Percentiles rank a stretch among this genome's conserved stretches.
These are phyloP conservation scores for Triplophysa yarkandensis DNA, from an alignment of 2,797 vertebrate species.

Conservation along the genomic window DNA sequence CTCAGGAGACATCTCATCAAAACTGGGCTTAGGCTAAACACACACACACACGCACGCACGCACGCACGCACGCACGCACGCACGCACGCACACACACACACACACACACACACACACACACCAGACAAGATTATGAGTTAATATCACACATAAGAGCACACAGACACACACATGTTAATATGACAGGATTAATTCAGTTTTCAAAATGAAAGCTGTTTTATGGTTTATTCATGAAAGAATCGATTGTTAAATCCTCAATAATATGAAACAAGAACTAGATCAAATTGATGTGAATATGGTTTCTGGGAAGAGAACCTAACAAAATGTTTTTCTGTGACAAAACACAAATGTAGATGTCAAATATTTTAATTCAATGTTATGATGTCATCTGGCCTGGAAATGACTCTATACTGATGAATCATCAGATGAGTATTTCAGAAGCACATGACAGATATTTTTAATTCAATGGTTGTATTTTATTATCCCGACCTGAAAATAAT, in stretches of 20 bases:
- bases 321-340: too few species aligned
- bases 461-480: not conserved
- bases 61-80: not conserved
- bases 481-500: not conserved
- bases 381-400: not conserved
- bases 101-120: constrained; percentile 55
- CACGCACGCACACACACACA: constrained; percentile 24
- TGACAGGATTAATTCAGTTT: too few species aligned
- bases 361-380: not conserved
- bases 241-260: not conserved
- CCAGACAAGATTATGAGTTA: constrained; percentile 51
- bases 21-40: constrained; percentile 86
- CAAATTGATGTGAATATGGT: too few species aligned
- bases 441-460: not conserved
- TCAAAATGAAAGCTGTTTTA: constrained; percentile 1
- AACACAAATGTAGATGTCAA: too few species aligned
- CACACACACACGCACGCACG: constrained; percentile 57
- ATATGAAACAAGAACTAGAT: too few species aligned
- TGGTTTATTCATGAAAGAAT: constrained; percentile 61
- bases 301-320: too few species aligned
- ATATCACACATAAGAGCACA: constrained; percentile 17
- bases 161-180: constrained; percentile 12
- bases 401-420: not conserved
- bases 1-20: constrained; percentile 87
- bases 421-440: not conserved